Conservation (phyloP, 2,113 vertebrate species). For the Gnathonemus echidnorhynchus region DNA sequence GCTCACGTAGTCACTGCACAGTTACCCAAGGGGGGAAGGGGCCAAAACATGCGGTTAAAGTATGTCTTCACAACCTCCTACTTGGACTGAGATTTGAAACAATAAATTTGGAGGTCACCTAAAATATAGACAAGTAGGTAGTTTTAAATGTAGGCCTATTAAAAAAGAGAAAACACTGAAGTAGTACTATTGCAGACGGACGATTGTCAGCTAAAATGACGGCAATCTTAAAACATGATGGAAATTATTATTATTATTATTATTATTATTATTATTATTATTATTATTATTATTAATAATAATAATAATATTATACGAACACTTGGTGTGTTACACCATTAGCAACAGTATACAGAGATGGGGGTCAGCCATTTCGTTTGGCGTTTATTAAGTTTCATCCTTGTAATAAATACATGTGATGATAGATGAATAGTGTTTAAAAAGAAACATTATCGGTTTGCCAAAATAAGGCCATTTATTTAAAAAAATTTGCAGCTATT, state of each 20-base stretch:
- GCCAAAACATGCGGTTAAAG: neutral
- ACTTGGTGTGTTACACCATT: neutral
- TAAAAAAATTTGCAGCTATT: neutral
- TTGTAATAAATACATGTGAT: neutral
- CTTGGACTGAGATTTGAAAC: neutral
- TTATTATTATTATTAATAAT: neutral
- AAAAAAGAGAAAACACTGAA: neutral
- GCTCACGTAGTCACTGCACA: neutral
- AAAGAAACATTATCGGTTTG: neutral
- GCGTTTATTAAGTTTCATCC: neutral
- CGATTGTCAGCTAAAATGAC: neutral
- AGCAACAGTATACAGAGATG: neutral
- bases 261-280: neutral
- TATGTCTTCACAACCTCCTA: neutral
- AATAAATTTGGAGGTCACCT: neutral
- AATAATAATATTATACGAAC: neutral
- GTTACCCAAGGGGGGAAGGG: neutral
- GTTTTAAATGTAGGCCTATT: neutral
- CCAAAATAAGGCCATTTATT: neutral
- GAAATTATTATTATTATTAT: neutral
- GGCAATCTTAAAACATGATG: neutral
- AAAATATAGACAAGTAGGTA: neutral
- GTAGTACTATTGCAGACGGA: neutral
- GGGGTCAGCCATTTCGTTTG: neutral
- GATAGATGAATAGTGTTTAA: neutral